phyloP scores from a whole-genome alignment of 2,888 invertebrate species.

The Ornithoptera priamus region DNA sequence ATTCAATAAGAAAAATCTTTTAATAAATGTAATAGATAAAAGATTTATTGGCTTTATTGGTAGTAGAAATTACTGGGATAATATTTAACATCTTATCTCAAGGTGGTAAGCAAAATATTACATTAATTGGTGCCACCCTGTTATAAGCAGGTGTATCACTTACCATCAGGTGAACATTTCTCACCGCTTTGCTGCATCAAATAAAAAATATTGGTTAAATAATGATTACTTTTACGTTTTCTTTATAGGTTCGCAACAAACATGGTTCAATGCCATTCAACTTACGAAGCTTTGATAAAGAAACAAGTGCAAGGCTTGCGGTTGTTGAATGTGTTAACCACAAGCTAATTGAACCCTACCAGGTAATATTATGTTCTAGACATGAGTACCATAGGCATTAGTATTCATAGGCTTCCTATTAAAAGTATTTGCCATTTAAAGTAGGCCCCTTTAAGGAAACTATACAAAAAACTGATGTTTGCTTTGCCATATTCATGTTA shows the following conservation, averaged over 20 bases:
- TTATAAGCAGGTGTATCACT: too few relatives aligned
- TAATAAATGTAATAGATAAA: too few relatives aligned
- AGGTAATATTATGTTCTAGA: slow-evolving; percentile 80
- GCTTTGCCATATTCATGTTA: background rate
- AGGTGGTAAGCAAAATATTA: too few relatives aligned
- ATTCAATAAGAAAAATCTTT: too few relatives aligned
- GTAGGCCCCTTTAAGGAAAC: background rate
- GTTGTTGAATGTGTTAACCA: slow-evolving; percentile 99
- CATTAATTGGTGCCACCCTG: too few relatives aligned
- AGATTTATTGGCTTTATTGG: too few relatives aligned
- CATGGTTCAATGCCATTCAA: slow-evolving; percentile 99
- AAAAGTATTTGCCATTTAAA: background rate
- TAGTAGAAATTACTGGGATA: too few relatives aligned
- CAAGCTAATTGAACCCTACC: slow-evolving; percentile 98
- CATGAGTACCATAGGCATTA: background rate
- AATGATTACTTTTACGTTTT: background rate
- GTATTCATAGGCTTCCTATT: background rate
- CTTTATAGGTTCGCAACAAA: slow-evolving; percentile 86
- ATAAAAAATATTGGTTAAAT: too few relatives aligned
- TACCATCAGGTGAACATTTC: too few relatives aligned
- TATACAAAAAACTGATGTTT: background rate
- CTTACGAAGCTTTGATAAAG: slow-evolving; percentile 95
- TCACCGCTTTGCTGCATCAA: too few relatives aligned
- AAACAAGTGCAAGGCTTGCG: slow-evolving; percentile 98
- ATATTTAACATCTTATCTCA: too few relatives aligned